Base-by-base conservation (phyloP, 2,888 invertebrate species). In the Pachycephus smyrnensis region DNA sequence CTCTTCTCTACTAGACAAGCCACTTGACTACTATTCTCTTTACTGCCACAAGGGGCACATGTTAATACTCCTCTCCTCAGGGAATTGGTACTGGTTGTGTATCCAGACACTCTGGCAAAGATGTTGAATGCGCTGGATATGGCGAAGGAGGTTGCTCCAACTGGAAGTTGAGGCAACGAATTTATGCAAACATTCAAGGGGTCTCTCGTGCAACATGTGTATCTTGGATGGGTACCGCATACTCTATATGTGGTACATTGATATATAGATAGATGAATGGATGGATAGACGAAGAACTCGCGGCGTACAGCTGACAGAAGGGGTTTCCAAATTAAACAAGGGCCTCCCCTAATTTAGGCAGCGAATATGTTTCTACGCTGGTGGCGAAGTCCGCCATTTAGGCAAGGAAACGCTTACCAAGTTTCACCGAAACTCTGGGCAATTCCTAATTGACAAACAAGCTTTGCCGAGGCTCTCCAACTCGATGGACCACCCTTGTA, bases 281-380 rank as follows among this genome's bases (percentile, higher is more conserved):
- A 55, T 55, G 23, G 23, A 55, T 23, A 9, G 55, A 55, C 55
- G 23, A 2, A 55, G 40, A 40, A 40, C 40, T 40, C 15, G 40
- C 76, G 75, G 73, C 77, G 40, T 81, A 76, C 79, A 80, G 86
- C 83, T 84, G 85, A 84, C 82, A 83, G 80, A 85, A 85, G 87
- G 85, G 84, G 77, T 85, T 85, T 82, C 83, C 84, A 87, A 88
- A 89, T 88, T 89, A 88, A 89, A 88, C 89, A 88, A 87, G 84
- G 84, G 85, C 80, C 79, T 81, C 82, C 85, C 79, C 86, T 88
- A 89, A 89, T 89, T 89, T 86, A 86, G 84, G 80, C 80, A 77
- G 80, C 77, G 75, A 32, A 31, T 23, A 55, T 9, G 36, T 11
- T 40, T 36, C 75, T 1, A 55, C 23, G 23, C 55, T 55, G 23